phyloP scores from a whole-genome alignment of 2,888 invertebrate genomes.

The Empis livida region DNA sequence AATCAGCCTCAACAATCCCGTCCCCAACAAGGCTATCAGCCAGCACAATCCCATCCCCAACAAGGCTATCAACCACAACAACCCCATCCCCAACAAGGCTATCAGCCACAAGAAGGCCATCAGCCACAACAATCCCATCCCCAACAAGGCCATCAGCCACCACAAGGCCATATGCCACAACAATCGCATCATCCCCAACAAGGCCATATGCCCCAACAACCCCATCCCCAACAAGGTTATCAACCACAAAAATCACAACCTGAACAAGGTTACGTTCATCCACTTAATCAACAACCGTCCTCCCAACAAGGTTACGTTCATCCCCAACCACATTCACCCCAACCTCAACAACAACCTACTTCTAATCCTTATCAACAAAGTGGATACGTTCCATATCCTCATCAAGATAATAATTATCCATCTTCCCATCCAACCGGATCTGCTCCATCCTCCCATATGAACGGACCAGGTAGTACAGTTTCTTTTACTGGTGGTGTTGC shows the following conservation, averaged over 20 bases:
- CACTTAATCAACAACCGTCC: neutral
- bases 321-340: conserved; percentile 6
- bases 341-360: neutral
- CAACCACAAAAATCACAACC: neutral
- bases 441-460: no score
- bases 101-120: conserved; percentile 7
- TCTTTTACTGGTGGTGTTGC: conserved; percentile 13
- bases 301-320: neutral
- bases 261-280: neutral
- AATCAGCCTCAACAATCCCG: conserved; percentile 5
- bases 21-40: conserved; percentile 8
- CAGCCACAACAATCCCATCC: conserved; percentile 6
- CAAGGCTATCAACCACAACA: conserved; percentile 10
- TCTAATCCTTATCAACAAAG: neutral
- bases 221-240: neutral
- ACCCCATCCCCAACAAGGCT: conserved; percentile 5
- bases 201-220: neutral
- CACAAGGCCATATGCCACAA: no score
- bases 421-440: no score
- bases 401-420: neutral
- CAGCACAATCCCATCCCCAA: conserved; percentile 9
- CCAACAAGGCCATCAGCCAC: neutral
- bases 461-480: conserved; percentile 5
- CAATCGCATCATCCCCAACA: neutral
- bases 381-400: conserved; percentile 1